phyloP scores from a whole-genome alignment of 1,140 invertebrate species.

The Saxidomus purpurata region DNA sequence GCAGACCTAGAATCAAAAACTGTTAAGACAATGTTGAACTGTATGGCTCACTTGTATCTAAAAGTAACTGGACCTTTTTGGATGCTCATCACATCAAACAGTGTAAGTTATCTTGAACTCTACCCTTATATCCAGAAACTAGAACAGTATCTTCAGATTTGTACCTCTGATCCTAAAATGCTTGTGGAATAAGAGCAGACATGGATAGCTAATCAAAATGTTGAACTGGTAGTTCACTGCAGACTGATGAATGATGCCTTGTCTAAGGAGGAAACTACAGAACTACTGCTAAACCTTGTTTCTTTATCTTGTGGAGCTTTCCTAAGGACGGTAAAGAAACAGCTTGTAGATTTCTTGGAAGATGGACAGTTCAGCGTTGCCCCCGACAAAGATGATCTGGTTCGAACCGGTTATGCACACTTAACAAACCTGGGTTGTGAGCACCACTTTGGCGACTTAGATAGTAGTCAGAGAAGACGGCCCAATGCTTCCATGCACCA shows the following conservation, averaged over 20 bases:
- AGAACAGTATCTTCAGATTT: background rate
- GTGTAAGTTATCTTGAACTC: slow-evolving; percentile 43
- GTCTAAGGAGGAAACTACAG: no score
- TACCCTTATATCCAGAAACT: background rate
- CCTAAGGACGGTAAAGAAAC: slow-evolving; percentile 17
- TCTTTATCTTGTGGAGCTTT: background rate
- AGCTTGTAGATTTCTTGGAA: slow-evolving; percentile 39
- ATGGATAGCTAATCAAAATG: background rate
- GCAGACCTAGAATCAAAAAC: slow-evolving; percentile 25
- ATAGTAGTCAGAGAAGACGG: slow-evolving; percentile 53
- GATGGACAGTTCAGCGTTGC: background rate
- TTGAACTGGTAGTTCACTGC: background rate
- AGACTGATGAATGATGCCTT: background rate
- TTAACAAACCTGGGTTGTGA: slow-evolving; percentile 58
- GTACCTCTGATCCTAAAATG: background rate
- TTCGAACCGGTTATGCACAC: slow-evolving; percentile 26
- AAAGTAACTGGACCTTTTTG: slow-evolving; percentile 54
- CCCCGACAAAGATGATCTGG: background rate
- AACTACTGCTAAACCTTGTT: background rate
- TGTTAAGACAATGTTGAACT: background rate
- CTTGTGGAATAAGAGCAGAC: background rate
- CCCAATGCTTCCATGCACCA: slow-evolving; percentile 61
- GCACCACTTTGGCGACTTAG: slow-evolving; percentile 60
- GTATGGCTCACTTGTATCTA: slow-evolving; percentile 32
- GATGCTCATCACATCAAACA: slow-evolving; percentile 1